Conservation (phyloP, 1,140 invertebrate species). For the Zaprionus davidi region DNA sequence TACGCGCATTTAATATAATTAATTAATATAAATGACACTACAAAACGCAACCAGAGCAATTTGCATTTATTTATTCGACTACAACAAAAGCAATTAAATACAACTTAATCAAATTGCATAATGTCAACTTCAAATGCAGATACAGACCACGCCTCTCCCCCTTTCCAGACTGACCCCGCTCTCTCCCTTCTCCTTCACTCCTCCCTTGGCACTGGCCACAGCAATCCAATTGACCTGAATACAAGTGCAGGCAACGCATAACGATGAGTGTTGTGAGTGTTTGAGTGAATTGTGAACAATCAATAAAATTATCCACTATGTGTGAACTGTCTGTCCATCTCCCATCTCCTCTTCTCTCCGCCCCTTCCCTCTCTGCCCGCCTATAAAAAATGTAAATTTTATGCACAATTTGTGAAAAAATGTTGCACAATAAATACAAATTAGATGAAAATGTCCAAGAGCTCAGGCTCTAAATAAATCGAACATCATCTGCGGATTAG, state of each 20-base stretch:
- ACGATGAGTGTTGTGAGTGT: slow-evolving; percentile 7
- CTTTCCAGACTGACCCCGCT: not conserved
- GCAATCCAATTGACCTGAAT: slow-evolving; percentile 70
- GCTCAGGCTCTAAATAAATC: slow-evolving; percentile 13
- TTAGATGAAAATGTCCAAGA: slow-evolving; percentile 70
- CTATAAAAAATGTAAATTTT: slow-evolving; percentile 78
- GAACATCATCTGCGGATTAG: slow-evolving; percentile 19
- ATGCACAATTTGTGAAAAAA: slow-evolving; percentile 68
- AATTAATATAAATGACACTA: slow-evolving; percentile 42
- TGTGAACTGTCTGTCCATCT: slow-evolving; percentile 29
- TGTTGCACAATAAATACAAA: slow-evolving; percentile 75
- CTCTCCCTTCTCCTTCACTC: too few relatives aligned
- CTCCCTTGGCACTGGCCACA: not conserved
- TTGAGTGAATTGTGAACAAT: slow-evolving; percentile 44
- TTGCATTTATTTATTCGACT: slow-evolving; percentile 73
- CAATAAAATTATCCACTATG: slow-evolving; percentile 61
- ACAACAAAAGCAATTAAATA: slow-evolving; percentile 76
- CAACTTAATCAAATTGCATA: slow-evolving; percentile 77
- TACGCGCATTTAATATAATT: slow-evolving; percentile 19
- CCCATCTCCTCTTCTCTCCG: not conserved
- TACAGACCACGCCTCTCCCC: slow-evolving; percentile 11
- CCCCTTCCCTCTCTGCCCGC: not conserved
- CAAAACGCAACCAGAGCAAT: slow-evolving; percentile 56
- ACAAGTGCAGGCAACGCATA: not conserved
- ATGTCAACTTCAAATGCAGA: slow-evolving; percentile 72